Evolutionary conservation across 1,140 invertebrate species (phyloP).

Genomic region (Drosophila funebris): DNA sequence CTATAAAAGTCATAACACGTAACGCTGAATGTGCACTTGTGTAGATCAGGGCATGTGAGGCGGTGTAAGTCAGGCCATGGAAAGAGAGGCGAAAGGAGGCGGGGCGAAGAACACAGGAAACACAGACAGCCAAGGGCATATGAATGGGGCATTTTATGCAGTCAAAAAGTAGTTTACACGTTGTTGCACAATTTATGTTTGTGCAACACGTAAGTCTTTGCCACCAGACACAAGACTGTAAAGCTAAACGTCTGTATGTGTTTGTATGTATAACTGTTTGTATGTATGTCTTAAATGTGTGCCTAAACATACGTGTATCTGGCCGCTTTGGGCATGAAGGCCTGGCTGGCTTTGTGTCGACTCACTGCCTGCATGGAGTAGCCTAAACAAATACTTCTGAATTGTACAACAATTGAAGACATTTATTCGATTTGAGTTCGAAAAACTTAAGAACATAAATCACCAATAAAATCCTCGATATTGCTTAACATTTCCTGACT

Average conservation of each 20-base stretch:
- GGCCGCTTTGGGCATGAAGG: neutral
- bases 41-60: neutral
- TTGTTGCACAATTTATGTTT: constrained; percentile 84
- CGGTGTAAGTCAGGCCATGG: neutral
- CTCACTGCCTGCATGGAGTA: neutral
- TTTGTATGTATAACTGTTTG: neutral
- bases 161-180: constrained; percentile 83
- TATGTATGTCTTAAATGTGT: neutral
- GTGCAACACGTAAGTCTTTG: constrained; percentile 80
- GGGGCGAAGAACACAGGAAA: constrained; percentile 32
- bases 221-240: constrained; percentile 51
- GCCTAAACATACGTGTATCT: neutral
- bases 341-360: constrained; percentile 11
- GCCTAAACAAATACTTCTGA: neutral
- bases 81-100: neutral
- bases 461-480: too few species aligned
- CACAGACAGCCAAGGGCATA: constrained; percentile 53
- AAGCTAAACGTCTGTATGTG: constrained; percentile 21
- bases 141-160: constrained; percentile 72
- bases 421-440: neutral
- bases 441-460: neutral
- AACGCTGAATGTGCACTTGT: constrained; percentile 66
- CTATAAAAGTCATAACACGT: constrained; percentile 71
- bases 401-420: neutral
- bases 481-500: neutral